Percentiles rank a stretch among this genome's conserved stretches.
These are phyloP conservation scores for Drosophila fuyamai DNA, from an alignment of 1,140 invertebrate species.

Conservation along the genomic window DNA sequence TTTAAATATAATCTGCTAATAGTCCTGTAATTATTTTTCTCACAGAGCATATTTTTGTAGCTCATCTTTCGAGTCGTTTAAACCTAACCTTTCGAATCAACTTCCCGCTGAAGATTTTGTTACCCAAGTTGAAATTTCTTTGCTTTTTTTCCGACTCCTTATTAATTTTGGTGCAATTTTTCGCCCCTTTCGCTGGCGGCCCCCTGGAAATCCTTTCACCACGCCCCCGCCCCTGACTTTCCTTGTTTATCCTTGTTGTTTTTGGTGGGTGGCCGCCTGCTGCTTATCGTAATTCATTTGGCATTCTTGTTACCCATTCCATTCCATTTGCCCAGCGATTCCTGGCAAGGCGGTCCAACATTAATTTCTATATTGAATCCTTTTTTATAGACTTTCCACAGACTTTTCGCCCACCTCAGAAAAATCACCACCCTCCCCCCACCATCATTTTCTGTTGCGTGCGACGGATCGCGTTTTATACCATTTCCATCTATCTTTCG, in stretches of 20 bases:
- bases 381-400: constrained; percentile 39
- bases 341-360: constrained; percentile 57
- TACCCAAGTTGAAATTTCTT: constrained; percentile 39
- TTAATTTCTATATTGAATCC: constrained; percentile 80
- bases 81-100: neutral
- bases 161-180: constrained; percentile 81
- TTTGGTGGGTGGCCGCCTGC: constrained; percentile 51
- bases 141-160: constrained; percentile 43
- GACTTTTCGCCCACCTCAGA: constrained; percentile 1
- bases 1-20: too few species aligned
- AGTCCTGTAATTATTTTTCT: too few species aligned
- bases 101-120: constrained; percentile 51
- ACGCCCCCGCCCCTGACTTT: constrained; percentile 5
- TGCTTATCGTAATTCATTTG: constrained; percentile 80
- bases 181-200: constrained; percentile 61
- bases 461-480: constrained; percentile 43
- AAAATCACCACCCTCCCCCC: neutral
- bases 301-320: constrained; percentile 42
- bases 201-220: constrained; percentile 25
- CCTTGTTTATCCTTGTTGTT: constrained; percentile 40
- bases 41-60: neutral
- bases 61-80: neutral
- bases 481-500: constrained; percentile 38
- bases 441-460: constrained; percentile 42
- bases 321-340: neutral